Evolutionary conservation across 2,797 vertebrate species (phyloP), one percentile per base, ranked within the genome.

Genomic region (Macroramphosus scolopax): DNA sequence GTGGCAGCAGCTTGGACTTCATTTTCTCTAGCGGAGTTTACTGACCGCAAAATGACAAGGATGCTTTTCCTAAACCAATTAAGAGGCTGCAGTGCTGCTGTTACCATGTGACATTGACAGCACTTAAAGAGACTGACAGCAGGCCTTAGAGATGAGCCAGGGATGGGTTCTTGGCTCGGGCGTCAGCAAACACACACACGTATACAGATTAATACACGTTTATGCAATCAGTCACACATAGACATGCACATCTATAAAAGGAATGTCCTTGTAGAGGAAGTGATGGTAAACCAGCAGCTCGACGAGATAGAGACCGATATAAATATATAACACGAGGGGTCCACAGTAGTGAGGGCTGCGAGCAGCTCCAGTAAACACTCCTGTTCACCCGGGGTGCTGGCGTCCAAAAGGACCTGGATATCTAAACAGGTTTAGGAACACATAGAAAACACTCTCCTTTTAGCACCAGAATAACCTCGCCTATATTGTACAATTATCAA

Each of bases 31-130:
- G 64, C 49, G 13, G 77, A 82, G 82, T 82, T 87, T 84, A 75
- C 86, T 82, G 85, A 87, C 82, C 71, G 68, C 84, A 84, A 86
- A 88, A 87, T 82, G 82, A 87, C 75, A 83, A 85, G 71, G 77
- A 83, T 75, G 76, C 75, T 79, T 81, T 86, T 82, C 77, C 75
- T 80, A 81, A 85, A 87, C 83, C 86, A 89, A 88, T 87, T 88
- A 88, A 83, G 72, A 77, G 63, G 51, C 63, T 67, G 73, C 69
- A 52, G 70, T 18, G 57, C 68, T 58, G 79, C 68, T 66, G 74
- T 68, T 81, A 65, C 78, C 65, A 68, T 60, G 81, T 82, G 84
- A 81, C 83, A 81, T 15, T 85, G 83, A 87, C 83, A 85, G 82
- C 78, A 81, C 78, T 87, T 86, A 85, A 81, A 69, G 52, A 83